Evolutionary conservation across 2,797 vertebrate genomes (phyloP).

Genomic region (Aphelocoma californica): DNA sequence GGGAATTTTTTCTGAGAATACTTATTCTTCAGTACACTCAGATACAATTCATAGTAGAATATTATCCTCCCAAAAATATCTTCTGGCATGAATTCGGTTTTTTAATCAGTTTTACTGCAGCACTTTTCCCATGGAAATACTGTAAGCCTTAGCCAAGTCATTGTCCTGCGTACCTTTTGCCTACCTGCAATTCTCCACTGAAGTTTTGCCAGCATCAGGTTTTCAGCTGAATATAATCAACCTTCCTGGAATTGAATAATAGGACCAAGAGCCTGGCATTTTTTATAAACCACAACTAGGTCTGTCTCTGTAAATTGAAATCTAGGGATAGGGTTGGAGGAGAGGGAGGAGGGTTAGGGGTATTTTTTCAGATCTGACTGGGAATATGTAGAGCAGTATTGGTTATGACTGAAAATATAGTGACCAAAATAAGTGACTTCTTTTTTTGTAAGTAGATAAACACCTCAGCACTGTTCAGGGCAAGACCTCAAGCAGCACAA

Average conservation of each 20-base stretch:
- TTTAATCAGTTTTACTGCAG: background rate
- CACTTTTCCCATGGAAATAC: background rate
- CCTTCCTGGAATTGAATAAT: background rate
- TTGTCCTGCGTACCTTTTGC: background rate
- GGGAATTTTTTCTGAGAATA: background rate
- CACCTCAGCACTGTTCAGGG: background rate
- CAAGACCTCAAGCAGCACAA: background rate
- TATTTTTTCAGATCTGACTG: background rate
- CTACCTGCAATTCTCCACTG: background rate
- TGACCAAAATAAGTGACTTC: fast-evolving
- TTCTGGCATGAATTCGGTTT: background rate
- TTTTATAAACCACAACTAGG: background rate
- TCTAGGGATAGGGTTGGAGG: fast-evolving
- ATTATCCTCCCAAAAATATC: background rate
- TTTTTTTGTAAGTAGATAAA: background rate
- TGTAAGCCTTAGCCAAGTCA: background rate
- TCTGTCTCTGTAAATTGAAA: background rate
- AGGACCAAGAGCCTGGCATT: background rate
- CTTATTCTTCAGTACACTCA: background rate
- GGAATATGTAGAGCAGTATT: background rate
- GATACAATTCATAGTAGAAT: background rate
- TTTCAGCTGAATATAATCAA: background rate
- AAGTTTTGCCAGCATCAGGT: background rate
- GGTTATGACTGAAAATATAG: background rate
- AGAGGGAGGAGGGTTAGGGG: background rate